These are phyloP conservation scores for Neotragus pygmaeus DNA, from an alignment of 2,113 vertebrate genomes.

Conservation along the genomic window DNA sequence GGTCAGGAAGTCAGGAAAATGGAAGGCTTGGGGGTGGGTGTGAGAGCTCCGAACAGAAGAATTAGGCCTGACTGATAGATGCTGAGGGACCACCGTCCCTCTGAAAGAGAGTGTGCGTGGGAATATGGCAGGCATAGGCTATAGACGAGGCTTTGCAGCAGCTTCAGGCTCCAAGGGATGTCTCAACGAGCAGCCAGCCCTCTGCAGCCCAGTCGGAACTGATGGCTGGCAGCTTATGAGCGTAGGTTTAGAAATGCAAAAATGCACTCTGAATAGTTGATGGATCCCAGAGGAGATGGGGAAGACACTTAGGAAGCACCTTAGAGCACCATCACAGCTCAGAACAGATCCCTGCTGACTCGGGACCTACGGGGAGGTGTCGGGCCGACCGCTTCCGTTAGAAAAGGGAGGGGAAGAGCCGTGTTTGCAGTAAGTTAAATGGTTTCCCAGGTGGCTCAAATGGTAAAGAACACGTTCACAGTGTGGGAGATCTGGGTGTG, in stretches of 20 bases:
- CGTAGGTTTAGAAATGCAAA: neutral
- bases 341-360: neutral
- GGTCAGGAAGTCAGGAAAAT: accelerated
- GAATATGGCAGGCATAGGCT: neutral
- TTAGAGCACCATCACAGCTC: accelerated
- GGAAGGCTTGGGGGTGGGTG: neutral
- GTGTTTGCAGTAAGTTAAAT: accelerated
- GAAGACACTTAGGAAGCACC: neutral
- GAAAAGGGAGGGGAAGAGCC: neutral
- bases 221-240: neutral
- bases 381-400: accelerated
- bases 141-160: neutral
- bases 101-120: accelerated
- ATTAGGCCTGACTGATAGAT: accelerated
- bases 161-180: neutral
- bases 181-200: neutral
- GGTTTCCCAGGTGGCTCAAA: neutral
- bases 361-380: accelerated
- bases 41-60: neutral
- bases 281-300: neutral
- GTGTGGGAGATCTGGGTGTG: no score
- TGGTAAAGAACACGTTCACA: neutral
- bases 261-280: neutral
- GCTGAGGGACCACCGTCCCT: accelerated
- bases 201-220: neutral